Conservation (phyloP, 1,140 invertebrate species). For the Oryctes rhinoceros region DNA sequence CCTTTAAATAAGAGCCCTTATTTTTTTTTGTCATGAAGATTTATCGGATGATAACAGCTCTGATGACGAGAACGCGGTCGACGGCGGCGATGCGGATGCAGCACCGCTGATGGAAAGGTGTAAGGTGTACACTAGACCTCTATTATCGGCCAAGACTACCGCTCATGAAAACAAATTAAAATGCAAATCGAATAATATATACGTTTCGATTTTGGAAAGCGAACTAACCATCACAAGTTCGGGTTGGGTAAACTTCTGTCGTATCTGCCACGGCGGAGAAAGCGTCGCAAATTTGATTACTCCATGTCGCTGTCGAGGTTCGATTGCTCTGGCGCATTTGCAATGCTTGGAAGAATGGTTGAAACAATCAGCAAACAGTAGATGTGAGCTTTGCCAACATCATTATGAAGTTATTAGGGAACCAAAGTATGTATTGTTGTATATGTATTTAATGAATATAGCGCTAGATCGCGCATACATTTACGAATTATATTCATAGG, state of each 20-base stretch:
- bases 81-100: background rate
- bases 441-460: no score
- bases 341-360: conserved; percentile 77
- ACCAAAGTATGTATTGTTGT: conserved; percentile 52
- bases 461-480: no score
- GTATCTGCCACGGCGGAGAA: conserved; percentile 59
- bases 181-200: conserved; percentile 50
- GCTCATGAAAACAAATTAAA: conserved; percentile 52
- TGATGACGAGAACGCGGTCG: background rate
- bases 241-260: conserved; percentile 52
- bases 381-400: conserved; percentile 71
- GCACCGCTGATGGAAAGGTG: background rate
- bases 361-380: conserved; percentile 66
- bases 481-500: no score
- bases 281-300: conserved; percentile 57
- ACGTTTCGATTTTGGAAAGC: conserved; percentile 51
- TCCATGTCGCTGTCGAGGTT: conserved; percentile 63
- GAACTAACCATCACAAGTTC: conserved; percentile 41
- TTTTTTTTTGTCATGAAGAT: background rate
- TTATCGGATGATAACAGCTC: background rate
- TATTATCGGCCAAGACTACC: conserved; percentile 51
- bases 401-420: conserved; percentile 63
- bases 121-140: conserved; percentile 48
- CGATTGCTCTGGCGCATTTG: conserved; percentile 73
- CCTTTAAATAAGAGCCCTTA: background rate